Base-by-base conservation (phyloP, 2,888 invertebrate species). In the Chrysodeixis includens region DNA sequence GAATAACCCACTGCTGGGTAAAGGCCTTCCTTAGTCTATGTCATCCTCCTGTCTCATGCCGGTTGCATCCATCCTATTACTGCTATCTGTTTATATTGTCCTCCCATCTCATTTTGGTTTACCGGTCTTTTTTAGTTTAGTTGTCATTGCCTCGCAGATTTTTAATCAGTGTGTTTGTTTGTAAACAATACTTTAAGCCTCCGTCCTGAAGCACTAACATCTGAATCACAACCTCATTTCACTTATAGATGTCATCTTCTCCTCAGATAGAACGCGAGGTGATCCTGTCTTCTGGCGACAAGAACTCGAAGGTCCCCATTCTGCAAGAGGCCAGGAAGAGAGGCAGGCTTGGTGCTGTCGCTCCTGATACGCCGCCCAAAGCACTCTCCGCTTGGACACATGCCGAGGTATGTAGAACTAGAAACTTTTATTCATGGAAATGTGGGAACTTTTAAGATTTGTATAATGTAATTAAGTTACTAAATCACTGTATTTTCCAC, bases 261-360 rank as follows among this genome's bases (percentile, higher is more conserved):
- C 77, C 79, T 86, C 95, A 97, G 97, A 97, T 97, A 90, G 97
- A 97, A 90, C 96, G 97, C 53, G 97, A 97, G 91, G 97, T 97
- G 81, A 96, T 97, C 62, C 90, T 97, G 63, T 97, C 97, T 3
- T 97, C 96, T 40, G 96, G 96, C 0, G 97, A 97, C 88, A 97
- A 97, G 91, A 97, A 97, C 89, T 97, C 97, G 44, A 97, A 97
- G 89, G 97, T 97, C 62, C 97, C 97, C 1, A 97, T 97, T 73
- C 95, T 97, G 62, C 97, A 97, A 89, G 97, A 97, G 83, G 97
- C 97, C 82, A 96, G 97, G 86, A 93, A 94, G 79, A 85, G 93
- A 22, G 94, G 95, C 14, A 80, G 95, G 26, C 95, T 96, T 66
- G 95, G 94, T 0, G 96, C 97, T 1, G 97, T 97, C 32, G 97